Base-by-base conservation (phyloP, 1,140 invertebrate species). In the Lanistes nyassanus region DNA sequence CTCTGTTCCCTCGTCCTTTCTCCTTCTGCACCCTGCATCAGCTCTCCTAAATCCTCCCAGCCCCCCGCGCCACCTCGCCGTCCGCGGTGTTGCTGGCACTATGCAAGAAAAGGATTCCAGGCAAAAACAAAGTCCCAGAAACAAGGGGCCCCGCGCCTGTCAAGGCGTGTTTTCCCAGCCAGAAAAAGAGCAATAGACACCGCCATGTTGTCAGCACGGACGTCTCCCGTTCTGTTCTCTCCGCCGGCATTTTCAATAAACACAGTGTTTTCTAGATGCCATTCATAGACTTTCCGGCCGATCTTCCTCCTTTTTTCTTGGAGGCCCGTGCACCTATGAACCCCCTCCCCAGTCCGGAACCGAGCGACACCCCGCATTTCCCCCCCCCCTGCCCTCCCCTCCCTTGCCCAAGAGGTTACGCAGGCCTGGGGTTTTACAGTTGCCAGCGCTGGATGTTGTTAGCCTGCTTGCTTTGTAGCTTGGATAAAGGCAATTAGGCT, bases 141-240 rank as follows among this genome's bases (percentile, higher is more conserved):
- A 60, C 56, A n/a, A n/a, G 23, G 56, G 29, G 56, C 11, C 56
- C 56, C 56, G 29, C 2, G 56, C 56, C 56, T 60, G 56, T 60
- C 56, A 60, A 26, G 23, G 29, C 29, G 56, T 60, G 56, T 60
- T 60, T 60, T 60, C 56, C 23, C 56, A 60, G 29, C 23, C 56
- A 60, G 56, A 60, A 60, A 60, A n/a, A 60, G 56, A n/a, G 56
- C 56, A 60, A 60, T 60, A 60, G 56, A 60, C 29, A 60, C 56
- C 56, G 56, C 56, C 23, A n/a, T 60, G 56, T 60, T 60, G 23
- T 60, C 56, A 60, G n/a, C 56, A 60, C 29, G 13, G 11, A 9
- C 23, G n/a, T 60, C 56, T 60, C 29, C 29, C n/a, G 13, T 60
- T 31, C 56, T 7, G 7, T 16, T 11, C 56, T 31, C 56, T 26